phyloP scores from a whole-genome alignment of 2,113 vertebrate genomes.

The Leptobrachium leishanense region DNA sequence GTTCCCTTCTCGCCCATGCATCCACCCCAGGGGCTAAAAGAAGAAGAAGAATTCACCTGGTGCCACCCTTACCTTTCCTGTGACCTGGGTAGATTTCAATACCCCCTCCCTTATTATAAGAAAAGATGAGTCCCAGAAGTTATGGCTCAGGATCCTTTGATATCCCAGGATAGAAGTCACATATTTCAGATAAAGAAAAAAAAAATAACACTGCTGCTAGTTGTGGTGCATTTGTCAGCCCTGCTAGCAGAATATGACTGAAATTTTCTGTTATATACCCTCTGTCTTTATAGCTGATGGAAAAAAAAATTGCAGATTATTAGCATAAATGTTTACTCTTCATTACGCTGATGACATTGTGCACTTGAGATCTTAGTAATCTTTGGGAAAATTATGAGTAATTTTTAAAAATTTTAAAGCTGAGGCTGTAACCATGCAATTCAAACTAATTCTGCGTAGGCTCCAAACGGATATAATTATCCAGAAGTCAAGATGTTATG shows the following conservation, averaged over 20 bases:
- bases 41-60: constrained; percentile 58
- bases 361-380: constrained; percentile 99
- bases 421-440: constrained; percentile 99
- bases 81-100: constrained; percentile 62
- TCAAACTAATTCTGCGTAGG: constrained; percentile 99
- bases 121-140: constrained; percentile 64
- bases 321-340: constrained; percentile 99
- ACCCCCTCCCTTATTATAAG: constrained; percentile 56
- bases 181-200: constrained; percentile 73
- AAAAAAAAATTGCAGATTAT: constrained; percentile 99
- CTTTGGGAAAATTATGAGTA: constrained; percentile 99
- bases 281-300: constrained; percentile 99
- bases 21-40: constrained; percentile 19
- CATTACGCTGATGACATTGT: constrained; percentile 99
- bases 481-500: constrained; percentile 99
- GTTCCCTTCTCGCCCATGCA: constrained; percentile 59
- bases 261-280: constrained; percentile 97
- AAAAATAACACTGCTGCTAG: constrained; percentile 59
- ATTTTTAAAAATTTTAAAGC: constrained; percentile 99
- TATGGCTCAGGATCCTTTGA: constrained; percentile 64
- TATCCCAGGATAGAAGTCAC: constrained; percentile 65
- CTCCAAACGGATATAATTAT: constrained; percentile 99
- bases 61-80: constrained; percentile 80
- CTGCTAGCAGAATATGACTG: constrained; percentile 93
- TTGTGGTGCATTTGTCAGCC: constrained; percentile 81